Evolutionary conservation across 2,797 vertebrate species (phyloP).

Genomic region (Hemibagrus guttatus): DNA sequence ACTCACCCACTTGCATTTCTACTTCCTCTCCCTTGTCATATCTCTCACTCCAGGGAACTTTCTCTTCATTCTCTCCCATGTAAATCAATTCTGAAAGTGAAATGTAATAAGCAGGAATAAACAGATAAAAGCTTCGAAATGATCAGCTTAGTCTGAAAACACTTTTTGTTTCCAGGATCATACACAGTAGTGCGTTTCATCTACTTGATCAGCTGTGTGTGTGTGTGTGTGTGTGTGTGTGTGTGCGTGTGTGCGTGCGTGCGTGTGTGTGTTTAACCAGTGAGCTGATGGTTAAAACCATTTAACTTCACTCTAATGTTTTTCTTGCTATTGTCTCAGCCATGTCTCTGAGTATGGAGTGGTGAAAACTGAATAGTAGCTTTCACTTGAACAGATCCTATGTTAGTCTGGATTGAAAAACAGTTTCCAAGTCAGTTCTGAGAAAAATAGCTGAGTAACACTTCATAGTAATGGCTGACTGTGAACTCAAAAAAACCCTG

Average conservation of each 20-base stretch:
- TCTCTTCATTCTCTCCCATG: background rate
- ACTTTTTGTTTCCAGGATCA: too few species aligned
- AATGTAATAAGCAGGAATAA: too few species aligned
- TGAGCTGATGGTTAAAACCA: background rate
- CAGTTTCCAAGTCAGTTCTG: conserved; percentile 46
- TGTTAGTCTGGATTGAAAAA: conserved; percentile 45
- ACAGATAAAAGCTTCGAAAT: too few species aligned
- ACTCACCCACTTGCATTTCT: conserved; percentile 38
- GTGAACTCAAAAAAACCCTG: background rate
- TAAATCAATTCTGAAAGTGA: too few species aligned
- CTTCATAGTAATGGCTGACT: conserved; percentile 19
- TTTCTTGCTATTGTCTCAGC: background rate
- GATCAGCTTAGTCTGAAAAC: too few species aligned
- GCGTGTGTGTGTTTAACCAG: background rate
- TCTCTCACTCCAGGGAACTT: background rate
- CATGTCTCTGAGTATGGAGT: background rate
- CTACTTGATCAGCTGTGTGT: too few species aligned
- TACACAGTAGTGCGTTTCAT: background rate
- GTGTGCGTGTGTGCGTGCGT: too few species aligned
- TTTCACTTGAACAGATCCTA: conserved; percentile 51
- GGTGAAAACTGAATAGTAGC: conserved; percentile 3
- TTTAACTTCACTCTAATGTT: conserved; percentile 10
- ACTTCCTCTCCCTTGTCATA: conserved; percentile 30
- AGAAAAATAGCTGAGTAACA: conserved; percentile 40
- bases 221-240: too few species aligned